Base-by-base conservation (phyloP, 2,888 invertebrate genomes). In the Anorthoa munda region DNA sequence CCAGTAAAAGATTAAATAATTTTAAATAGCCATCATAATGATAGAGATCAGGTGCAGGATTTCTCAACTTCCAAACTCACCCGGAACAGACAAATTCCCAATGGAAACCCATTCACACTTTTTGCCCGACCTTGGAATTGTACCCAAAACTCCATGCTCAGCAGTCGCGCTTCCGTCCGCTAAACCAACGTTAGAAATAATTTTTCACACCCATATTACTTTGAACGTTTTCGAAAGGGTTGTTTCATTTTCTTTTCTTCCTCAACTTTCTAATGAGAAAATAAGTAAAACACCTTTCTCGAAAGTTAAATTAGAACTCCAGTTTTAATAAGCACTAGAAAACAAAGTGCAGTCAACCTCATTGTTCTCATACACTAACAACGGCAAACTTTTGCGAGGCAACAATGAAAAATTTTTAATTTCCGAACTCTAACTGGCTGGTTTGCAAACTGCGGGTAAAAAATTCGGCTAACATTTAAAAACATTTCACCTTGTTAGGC, bases 401-500 rank as follows among this genome's bases (percentile, higher is more conserved):
- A 70, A 70, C 60, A 67, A 70, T 53, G 46, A 60, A 60, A 64
- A 23, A 23, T 46, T 50, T 81, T 66, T 50, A 64, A 72, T 66
- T 69, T 64, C 9, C 61, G 31, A 72, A 78, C 73, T 55, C 61
- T 71, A 74, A 73, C 72, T 66, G 39, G 68, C 45, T 53, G 12
- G 12, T 53, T 81, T 63, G 17, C 31, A 68, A 73, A 74, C 68
- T 56, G 53, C 5, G 12, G 31, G 12, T 15, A 39, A 64, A 69
- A 51, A 63, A 66, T 17, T 77, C 18, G 74, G 51, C 21, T 63
- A 71, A 53, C 63, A 66, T 77, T 74, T 63, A 69, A 59, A 61
- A 63, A 67, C 46, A 81, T 55, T 60, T 66, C 45, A 68, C 58
- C 68, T 81, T 71, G 50, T 73, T 71, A 75, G 12, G 50, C 65